phyloP scores from a whole-genome alignment of 2,888 invertebrate genomes.

The Scaptomyza cyrtandrae region DNA sequence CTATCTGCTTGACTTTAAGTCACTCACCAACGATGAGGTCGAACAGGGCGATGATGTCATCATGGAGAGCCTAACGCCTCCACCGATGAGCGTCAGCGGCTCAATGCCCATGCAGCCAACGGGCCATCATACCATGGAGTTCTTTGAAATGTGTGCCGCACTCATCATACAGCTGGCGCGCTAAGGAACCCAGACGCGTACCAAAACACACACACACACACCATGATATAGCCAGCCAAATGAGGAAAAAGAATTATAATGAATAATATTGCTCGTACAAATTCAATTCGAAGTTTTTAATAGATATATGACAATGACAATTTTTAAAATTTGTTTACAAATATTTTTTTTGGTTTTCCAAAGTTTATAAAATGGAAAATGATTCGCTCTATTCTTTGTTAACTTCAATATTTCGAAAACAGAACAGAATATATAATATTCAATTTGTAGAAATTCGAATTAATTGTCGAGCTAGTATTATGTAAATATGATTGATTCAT shows the following conservation, averaged over 20 bases:
- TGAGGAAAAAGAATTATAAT: neutral
- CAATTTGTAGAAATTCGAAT: no score
- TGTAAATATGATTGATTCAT: neutral
- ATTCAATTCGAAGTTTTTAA: no score
- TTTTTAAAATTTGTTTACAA: neutral
- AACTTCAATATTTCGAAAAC: no score
- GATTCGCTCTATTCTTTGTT: no score
- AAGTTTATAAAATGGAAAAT: neutral
- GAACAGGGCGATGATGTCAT: slow-evolving; percentile 85
- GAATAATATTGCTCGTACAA: neutral
- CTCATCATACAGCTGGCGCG: slow-evolving; percentile 98
- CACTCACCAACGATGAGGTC: slow-evolving; percentile 91
- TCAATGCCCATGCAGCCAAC: slow-evolving; percentile 84
- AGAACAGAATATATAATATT: no score
- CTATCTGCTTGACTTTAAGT: slow-evolving; percentile 98
- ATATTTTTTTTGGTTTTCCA: no score
- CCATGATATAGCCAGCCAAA: slow-evolving; percentile 10
- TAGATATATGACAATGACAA: no score
- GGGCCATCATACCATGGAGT: slow-evolving; percentile 99
- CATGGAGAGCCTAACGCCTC: slow-evolving; percentile 84
- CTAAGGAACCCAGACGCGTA: slow-evolving; percentile 83
- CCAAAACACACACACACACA: slow-evolving; percentile 1
- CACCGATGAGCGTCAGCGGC: slow-evolving; percentile 73
- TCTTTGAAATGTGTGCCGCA: slow-evolving; percentile 99
- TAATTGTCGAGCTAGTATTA: no score